Conservation (phyloP, 2,888 invertebrate species). For the Labia minor region DNA sequence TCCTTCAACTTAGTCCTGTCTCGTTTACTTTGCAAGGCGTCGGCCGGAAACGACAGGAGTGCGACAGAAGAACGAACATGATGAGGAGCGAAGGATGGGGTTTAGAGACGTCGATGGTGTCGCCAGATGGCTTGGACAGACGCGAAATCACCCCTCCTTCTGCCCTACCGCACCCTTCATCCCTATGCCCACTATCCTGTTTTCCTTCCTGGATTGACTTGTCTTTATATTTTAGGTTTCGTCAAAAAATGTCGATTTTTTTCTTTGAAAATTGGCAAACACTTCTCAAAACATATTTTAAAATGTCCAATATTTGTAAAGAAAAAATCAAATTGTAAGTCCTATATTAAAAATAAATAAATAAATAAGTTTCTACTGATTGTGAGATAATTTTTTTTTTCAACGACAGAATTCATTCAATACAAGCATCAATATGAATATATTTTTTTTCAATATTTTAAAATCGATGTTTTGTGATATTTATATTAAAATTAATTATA, state of each 20-base stretch:
- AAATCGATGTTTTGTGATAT: too few species aligned
- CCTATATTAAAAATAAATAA: too few species aligned
- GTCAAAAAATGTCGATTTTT: conserved; percentile 4
- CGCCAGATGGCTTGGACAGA: conserved; percentile 13
- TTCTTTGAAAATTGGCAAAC: not conserved
- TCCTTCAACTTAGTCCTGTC: not conserved
- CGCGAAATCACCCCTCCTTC: not conserved
- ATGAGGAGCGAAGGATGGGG: not conserved
- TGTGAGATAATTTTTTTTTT: too few species aligned
- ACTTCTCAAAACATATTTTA: not conserved
- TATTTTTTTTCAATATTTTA: too few species aligned
- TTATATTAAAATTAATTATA: too few species aligned
- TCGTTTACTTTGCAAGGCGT: not conserved
- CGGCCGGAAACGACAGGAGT: conserved; percentile 8
- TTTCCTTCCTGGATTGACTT: not conserved
- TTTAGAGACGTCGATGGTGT: not conserved
- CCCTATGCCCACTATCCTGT: not conserved
- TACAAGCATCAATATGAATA: too few species aligned
- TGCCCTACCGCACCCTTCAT: not conserved
- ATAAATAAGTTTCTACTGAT: too few species aligned
- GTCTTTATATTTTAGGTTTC: not conserved
- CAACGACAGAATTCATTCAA: too few species aligned
- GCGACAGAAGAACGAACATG: not conserved
- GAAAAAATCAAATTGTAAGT: too few species aligned
- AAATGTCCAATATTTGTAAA: too few species aligned